These are phyloP conservation scores for Sternarchorhynchus goeldii DNA, from an alignment of 2,797 vertebrate species.

Conservation along the genomic window DNA sequence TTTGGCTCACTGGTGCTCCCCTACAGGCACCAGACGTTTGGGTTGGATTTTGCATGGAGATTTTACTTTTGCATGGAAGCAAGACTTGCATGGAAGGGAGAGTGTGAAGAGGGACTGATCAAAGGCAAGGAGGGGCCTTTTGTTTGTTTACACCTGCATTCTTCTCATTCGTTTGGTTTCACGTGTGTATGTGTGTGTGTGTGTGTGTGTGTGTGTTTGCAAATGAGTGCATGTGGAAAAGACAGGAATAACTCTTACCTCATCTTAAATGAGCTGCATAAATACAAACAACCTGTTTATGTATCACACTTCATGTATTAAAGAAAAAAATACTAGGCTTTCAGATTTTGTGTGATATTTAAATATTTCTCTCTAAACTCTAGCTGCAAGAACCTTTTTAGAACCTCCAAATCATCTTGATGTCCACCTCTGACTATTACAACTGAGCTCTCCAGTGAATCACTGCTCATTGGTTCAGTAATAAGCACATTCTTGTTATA, in stretches of 20 bases:
- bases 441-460: slow-evolving; percentile 3
- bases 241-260: not conserved
- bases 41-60: too few species aligned
- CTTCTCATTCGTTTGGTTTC: not conserved
- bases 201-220: not conserved
- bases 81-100: not conserved
- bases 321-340: not conserved
- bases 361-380: not conserved
- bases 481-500: slow-evolving; percentile 49
- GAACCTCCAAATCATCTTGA: slow-evolving; percentile 1
- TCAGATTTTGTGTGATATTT: not conserved
- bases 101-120: not conserved
- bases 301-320: not conserved
- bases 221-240: not conserved
- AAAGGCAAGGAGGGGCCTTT: not conserved
- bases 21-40: too few species aligned
- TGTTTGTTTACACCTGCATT: slow-evolving; percentile 16
- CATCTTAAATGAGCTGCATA: not conserved
- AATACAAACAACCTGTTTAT: not conserved
- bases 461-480: not conserved
- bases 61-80: too few species aligned
- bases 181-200: slow-evolving; percentile 10
- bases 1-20: too few species aligned
- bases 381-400: not conserved
- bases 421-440: not conserved